Evolutionary conservation across 1,140 invertebrate genomes (phyloP).

Genomic region (Globodera ellingtonae): DNA sequence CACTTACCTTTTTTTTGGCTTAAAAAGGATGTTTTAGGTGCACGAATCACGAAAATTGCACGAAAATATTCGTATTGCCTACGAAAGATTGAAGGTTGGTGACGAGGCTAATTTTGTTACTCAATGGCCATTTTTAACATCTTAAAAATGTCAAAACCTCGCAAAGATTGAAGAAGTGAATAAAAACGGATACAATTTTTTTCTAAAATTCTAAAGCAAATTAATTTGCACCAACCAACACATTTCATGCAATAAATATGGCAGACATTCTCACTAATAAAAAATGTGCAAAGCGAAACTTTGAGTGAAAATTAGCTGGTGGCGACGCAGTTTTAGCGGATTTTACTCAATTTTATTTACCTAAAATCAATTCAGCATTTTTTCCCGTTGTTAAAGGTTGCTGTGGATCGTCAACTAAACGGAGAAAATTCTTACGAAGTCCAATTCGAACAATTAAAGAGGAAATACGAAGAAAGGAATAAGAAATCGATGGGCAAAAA

Average conservation of each 20-base stretch:
- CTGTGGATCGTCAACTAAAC: slow-evolving; percentile 21
- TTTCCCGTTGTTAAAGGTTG: slow-evolving; percentile 1
- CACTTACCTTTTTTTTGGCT: background rate
- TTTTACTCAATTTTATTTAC: background rate
- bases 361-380: background rate
- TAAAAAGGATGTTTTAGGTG: slow-evolving; percentile 1
- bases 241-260: too few relatives aligned
- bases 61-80: slow-evolving; percentile 24
- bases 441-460: slow-evolving; percentile 19
- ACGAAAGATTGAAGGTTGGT: slow-evolving; percentile 17
- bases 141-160: too few relatives aligned
- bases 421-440: slow-evolving; percentile 13
- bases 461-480: slow-evolving; percentile 7
- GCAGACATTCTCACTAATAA: too few relatives aligned
- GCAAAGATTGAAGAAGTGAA: too few relatives aligned
- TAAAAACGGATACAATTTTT: too few relatives aligned
- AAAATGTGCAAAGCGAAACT: too few relatives aligned
- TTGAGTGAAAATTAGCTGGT: too few relatives aligned
- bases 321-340: too few relatives aligned
- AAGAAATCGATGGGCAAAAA: slow-evolving; percentile 3
- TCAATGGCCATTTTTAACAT: too few relatives aligned
- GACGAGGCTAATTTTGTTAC: too few relatives aligned
- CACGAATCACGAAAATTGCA: slow-evolving; percentile 22
- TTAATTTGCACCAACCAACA: too few relatives aligned
- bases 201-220: background rate